Percentiles rank a stretch among this genome's conserved stretches.
Evolutionary conservation across 2,113 vertebrate genomes (phyloP).

Genomic region (Myiopsitta monachus): DNA sequence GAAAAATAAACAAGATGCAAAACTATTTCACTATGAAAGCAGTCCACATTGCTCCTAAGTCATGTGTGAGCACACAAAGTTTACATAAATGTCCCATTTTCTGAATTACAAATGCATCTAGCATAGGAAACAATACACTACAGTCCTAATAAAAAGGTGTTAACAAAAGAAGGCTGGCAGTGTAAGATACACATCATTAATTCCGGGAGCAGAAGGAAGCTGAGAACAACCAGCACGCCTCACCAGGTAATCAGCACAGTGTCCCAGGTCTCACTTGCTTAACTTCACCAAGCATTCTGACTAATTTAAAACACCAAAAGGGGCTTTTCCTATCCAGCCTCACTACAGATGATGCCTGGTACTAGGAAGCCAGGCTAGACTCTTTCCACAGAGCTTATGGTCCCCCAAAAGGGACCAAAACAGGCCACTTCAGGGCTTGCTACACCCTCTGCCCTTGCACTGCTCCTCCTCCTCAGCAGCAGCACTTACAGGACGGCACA

Average conservation of each 20-base stretch:
- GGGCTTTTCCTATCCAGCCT: not conserved
- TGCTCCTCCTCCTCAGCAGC: not conserved
- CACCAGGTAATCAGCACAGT: accelerated
- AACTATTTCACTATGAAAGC: not conserved
- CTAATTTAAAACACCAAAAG: not conserved
- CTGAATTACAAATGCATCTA: not conserved
- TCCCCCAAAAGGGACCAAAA: accelerated
- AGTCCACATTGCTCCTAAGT: not conserved
- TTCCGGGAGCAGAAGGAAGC: not conserved
- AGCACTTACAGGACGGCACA: accelerated
- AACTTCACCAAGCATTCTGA: not conserved
- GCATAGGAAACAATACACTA: not conserved
- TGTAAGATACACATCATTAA: not conserved
- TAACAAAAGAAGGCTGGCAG: not conserved
- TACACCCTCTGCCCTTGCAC: too few species aligned
- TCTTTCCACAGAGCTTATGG: not conserved
- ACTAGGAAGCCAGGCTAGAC: not conserved
- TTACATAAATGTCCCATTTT: not conserved
- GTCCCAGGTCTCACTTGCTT: not conserved
- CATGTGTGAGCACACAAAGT: not conserved
- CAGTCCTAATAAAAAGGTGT: not conserved
- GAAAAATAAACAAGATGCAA: not conserved
- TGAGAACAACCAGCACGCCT: not conserved
- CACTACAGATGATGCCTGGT: not conserved
- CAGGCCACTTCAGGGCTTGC: accelerated